These are phyloP conservation scores for Platyscapa corneri DNA, from an alignment of 1,140 invertebrate genomes.

Conservation along the genomic window DNA sequence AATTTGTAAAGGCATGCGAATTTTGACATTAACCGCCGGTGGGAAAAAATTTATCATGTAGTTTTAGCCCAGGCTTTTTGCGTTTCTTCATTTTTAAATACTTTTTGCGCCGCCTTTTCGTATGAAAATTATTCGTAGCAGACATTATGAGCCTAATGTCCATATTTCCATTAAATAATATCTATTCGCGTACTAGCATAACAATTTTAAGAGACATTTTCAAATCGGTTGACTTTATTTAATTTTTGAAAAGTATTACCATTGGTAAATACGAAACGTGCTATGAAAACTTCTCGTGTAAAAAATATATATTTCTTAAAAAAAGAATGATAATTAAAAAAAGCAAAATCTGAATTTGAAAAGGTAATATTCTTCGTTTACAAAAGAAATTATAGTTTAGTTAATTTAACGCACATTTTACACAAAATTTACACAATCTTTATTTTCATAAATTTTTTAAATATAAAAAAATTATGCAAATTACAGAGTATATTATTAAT, in stretches of 20 bases:
- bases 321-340: too few relatives aligned
- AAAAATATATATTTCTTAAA: too few relatives aligned
- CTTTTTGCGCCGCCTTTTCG: not conserved
- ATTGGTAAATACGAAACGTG: too few relatives aligned
- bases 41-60: not conserved
- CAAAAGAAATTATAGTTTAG: not conserved
- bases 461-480: too few relatives aligned
- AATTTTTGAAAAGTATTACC: not conserved
- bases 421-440: not conserved
- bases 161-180: too few relatives aligned
- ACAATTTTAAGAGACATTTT: too few relatives aligned
- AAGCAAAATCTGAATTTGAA: too few relatives aligned
- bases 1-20: conserved; percentile 21
- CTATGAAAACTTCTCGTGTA: too few relatives aligned
- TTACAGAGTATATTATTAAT: too few relatives aligned
- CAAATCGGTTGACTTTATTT: too few relatives aligned
- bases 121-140: not conserved
- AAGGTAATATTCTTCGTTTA: not conserved
- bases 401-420: not conserved
- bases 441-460: not conserved
- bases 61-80: not conserved
- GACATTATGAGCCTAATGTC: not conserved
- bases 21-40: not conserved
- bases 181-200: too few relatives aligned
- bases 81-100: not conserved